phyloP scores from a whole-genome alignment of 2,888 invertebrate genomes.

The Isotomurus palustris region DNA sequence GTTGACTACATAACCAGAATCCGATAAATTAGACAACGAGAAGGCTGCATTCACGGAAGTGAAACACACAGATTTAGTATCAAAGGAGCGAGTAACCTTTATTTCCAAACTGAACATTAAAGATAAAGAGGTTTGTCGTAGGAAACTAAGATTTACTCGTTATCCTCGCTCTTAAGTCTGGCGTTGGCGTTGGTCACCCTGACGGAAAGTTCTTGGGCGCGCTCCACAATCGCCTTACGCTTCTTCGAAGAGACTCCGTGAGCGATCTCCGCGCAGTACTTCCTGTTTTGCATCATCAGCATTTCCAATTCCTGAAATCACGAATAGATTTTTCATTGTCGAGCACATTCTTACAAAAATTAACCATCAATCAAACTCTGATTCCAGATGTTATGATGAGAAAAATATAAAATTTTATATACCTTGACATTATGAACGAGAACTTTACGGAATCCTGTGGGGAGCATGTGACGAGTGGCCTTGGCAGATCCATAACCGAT shows the following conservation, averaged over 20 bases:
- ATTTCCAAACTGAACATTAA: slow-evolving; percentile 22
- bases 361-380: no score
- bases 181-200: slow-evolving; percentile 95
- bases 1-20: background rate
- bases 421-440: slow-evolving; percentile 80
- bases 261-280: slow-evolving; percentile 96
- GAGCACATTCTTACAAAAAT: no score
- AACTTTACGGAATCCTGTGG: slow-evolving; percentile 96
- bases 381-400: no score
- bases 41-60: background rate
- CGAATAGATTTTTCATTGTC: background rate
- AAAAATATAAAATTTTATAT: no score
- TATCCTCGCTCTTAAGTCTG: slow-evolving; percentile 95
- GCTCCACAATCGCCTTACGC: slow-evolving; percentile 89
- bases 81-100: slow-evolving; percentile 22
- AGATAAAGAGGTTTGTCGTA: slow-evolving; percentile 4
- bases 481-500: slow-evolving; percentile 97
- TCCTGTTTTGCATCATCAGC: slow-evolving; percentile 97
- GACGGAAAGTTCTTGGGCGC: slow-evolving; percentile 92
- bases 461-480: slow-evolving; percentile 92
- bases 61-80: background rate
- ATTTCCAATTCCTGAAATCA: slow-evolving; percentile 82
- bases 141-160: slow-evolving; percentile 79
- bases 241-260: slow-evolving; percentile 98
- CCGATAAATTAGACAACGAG: background rate